Evolutionary conservation across 2,113 vertebrate genomes (phyloP).

Genomic region (Oreotrochilus melanogaster): DNA sequence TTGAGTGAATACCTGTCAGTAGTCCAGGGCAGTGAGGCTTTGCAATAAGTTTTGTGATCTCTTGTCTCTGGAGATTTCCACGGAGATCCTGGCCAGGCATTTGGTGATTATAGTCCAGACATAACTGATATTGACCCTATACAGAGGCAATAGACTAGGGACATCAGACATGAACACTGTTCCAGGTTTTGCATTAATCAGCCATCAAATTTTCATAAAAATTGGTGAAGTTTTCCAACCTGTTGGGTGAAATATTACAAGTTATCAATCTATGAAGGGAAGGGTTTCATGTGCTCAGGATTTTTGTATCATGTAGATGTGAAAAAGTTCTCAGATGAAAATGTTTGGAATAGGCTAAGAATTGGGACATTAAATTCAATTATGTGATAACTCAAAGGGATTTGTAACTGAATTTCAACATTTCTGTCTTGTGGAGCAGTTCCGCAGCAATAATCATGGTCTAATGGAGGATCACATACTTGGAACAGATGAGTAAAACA

Average conservation of each 20-base stretch:
- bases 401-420: not conserved
- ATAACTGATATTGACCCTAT: not conserved
- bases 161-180: not conserved
- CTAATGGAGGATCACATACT: not conserved
- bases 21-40: not conserved
- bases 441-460: not conserved
- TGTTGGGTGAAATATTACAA: fast-evolving
- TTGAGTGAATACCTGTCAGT: not conserved
- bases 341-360: not conserved
- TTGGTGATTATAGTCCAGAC: not conserved
- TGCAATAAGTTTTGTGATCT: not conserved
- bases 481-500: not conserved
- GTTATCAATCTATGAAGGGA: not conserved
- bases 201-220: not conserved
- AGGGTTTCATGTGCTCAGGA: not conserved
- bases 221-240: not conserved
- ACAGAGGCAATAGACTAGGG: not conserved
- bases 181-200: not conserved
- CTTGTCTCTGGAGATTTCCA: not conserved
- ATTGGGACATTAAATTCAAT: not conserved
- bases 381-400: not conserved
- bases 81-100: not conserved
- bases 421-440: not conserved
- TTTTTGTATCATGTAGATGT: not conserved
- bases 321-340: not conserved